phyloP scores from a whole-genome alignment of 2,888 invertebrate genomes.

The Lapara coniferarum region DNA sequence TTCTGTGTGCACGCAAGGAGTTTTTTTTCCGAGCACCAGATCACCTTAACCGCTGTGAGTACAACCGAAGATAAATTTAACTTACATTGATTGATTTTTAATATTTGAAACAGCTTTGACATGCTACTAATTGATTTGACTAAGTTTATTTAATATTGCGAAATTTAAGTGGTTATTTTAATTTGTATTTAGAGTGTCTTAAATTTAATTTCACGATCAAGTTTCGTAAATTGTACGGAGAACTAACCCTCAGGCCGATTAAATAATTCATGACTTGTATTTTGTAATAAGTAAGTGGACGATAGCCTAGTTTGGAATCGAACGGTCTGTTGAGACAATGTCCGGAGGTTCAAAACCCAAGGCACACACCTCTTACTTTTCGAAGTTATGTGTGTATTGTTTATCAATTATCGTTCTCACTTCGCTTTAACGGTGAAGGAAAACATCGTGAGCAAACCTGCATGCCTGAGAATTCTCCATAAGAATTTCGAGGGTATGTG shows the following conservation, averaged over 20 bases:
- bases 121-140: slow-evolving; percentile 6
- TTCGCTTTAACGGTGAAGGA: no score
- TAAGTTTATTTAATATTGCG: slow-evolving; percentile 8
- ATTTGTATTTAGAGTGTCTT: neutral
- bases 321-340: no score
- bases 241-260: neutral
- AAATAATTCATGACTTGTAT: no score
- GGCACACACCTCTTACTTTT: no score
- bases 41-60: slow-evolving; percentile 11
- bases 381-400: no score
- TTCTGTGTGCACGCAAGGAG: neutral
- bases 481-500: no score
- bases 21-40: slow-evolving; percentile 5
- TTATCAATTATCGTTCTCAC: no score
- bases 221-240: neutral
- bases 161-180: slow-evolving; percentile 4
- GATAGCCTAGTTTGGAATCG: no score
- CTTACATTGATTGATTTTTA: slow-evolving; percentile 37
- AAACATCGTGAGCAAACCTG: no score
- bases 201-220: neutral
- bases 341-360: no score
- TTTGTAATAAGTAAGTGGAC: no score
- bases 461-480: no score
- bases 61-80: slow-evolving; percentile 9
- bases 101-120: slow-evolving; percentile 35